Evolutionary conservation across 2,888 invertebrate species (phyloP), one percentile per base, ranked within the genome.

Genomic region (Cephus pygmeus): DNA sequence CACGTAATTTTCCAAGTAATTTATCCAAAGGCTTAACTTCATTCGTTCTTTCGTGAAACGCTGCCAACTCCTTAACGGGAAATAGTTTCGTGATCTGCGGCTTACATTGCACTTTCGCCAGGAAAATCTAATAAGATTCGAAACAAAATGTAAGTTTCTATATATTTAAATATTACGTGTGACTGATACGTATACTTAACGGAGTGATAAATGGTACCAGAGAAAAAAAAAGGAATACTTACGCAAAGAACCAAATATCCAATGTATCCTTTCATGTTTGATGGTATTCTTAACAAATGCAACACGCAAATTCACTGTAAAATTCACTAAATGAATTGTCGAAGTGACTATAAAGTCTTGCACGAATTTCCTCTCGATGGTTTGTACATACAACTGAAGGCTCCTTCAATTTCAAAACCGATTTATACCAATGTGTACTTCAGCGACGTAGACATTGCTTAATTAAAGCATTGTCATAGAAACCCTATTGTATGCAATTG

Each of bases 31-130:
- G 87, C 68, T 84, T 87, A 33, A 85, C 81, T 36, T 87, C 84
- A 73, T 79, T 81, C 2, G 83, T 79, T 73, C 85, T 83, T 35
- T 83, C 83, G 34, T 85, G 83, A 82, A 85, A 84, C 12, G 83
- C 85, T 11, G 81, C 80, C 78, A 83, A 80, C 77, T 88, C 87
- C 80, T 87, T 83, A 36, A 87, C 80, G 11, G 90, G 90, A 33
- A 87, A 85, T 6, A 90, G 79, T 75, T 85, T 87, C 31, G 88
- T 88, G 78, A 88, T 85, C 76, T 90, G 88, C 34, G 89, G 88
- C 77, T 83, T 86, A 34, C 85, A 80, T 69, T 85, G 82, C 36
- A 85, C 84, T 84, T 86, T 83, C 77, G 69, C 76, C 71, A 77
- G 80, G 56, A 84, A 84, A 82, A 89, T 82, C 90, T 90, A 80